Conservation (phyloP, 1,140 invertebrate genomes). For the Colletes gigas region DNA sequence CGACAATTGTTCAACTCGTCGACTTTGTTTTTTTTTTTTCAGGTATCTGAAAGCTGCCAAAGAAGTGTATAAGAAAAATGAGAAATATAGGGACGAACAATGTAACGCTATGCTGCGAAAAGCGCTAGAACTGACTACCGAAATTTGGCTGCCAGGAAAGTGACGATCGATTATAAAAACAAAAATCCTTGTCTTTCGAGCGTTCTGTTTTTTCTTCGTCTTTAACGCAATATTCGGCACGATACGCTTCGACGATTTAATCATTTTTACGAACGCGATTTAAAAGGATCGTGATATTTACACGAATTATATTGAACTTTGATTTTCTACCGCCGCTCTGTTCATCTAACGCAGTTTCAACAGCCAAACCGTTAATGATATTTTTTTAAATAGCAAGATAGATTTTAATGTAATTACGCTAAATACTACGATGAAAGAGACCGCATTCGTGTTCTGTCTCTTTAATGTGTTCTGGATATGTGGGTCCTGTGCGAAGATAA, state of each 20-base stretch:
- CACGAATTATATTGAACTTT: background rate
- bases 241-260: conserved; percentile 29
- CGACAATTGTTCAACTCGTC: background rate
- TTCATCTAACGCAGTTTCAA: background rate
- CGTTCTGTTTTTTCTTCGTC: background rate
- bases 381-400: conserved; percentile 1
- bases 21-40: conserved; percentile 3
- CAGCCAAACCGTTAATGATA: conserved; percentile 1
- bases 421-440: background rate
- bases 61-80: conserved; percentile 75
- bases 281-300: background rate
- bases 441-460: background rate
- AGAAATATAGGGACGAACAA: conserved; percentile 75
- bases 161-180: too few relatives aligned
- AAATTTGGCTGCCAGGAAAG: conserved; percentile 80
- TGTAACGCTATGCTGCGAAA: conserved; percentile 73
- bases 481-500: background rate
- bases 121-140: conserved; percentile 70
- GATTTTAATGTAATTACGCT: conserved; percentile 10
- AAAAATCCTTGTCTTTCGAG: background rate
- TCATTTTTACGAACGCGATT: background rate
- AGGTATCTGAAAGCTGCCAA: conserved; percentile 78
- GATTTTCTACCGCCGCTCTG: background rate
- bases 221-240: conserved; percentile 12
- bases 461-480: conserved; percentile 4